phyloP scores from a whole-genome alignment of 2,113 vertebrate genomes.

The Notothenia rossii region DNA sequence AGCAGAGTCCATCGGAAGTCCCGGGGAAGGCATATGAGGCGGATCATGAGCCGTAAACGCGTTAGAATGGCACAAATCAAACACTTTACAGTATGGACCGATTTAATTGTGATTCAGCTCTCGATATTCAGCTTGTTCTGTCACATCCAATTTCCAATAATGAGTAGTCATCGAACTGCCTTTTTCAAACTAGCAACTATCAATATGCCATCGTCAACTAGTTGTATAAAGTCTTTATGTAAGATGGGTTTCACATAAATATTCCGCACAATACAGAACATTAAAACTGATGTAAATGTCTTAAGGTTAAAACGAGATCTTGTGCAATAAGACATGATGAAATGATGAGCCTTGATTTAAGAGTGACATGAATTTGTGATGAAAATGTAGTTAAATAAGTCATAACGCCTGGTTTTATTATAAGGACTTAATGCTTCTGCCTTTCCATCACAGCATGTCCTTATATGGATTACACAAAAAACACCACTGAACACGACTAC shows the following conservation, averaged over 20 bases:
- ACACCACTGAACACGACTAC: slow-evolving; percentile 25
- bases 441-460: slow-evolving; percentile 25
- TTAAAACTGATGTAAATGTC: neutral
- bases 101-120: slow-evolving; percentile 25
- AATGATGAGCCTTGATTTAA: slow-evolving; percentile 25
- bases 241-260: neutral
- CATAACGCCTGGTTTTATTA: slow-evolving; percentile 51
- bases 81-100: neutral
- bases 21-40: neutral
- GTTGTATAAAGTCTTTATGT: neutral
- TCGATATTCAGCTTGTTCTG: slow-evolving; percentile 31
- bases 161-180: neutral
- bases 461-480: slow-evolving; percentile 47
- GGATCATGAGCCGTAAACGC: neutral
- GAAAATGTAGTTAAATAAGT: slow-evolving; percentile 55
- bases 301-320: neutral
- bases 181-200: neutral
- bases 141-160: slow-evolving; percentile 31
- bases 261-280: neutral
- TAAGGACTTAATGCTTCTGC: slow-evolving; percentile 38
- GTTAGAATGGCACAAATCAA: neutral
- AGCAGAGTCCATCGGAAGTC: slow-evolving; percentile 2
- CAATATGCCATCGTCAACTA: neutral
- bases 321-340: slow-evolving; percentile 1
- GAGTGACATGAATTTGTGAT: slow-evolving; percentile 47